These are phyloP conservation scores for Machaerirhynchus nigripectus DNA, from an alignment of 2,113 vertebrate genomes.

Conservation along the genomic window DNA sequence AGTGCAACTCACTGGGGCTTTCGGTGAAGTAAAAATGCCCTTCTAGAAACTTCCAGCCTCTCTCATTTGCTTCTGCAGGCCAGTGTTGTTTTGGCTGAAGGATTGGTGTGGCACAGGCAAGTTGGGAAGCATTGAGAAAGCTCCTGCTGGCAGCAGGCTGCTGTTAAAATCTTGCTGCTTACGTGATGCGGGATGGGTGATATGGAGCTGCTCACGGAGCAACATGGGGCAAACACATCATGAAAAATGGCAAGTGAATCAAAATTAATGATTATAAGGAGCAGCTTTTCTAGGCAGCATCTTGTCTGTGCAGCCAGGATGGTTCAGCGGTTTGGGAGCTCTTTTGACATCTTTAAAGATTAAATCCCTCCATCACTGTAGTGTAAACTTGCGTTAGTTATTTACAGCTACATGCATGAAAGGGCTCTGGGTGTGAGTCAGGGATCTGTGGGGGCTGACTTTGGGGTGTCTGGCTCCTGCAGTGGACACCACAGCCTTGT, in stretches of 20 bases:
- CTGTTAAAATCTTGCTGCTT: background rate
- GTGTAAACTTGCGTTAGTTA: slow-evolving; percentile 22
- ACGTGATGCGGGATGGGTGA: background rate
- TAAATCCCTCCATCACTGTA: background rate
- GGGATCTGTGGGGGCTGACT: background rate
- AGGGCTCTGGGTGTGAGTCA: background rate
- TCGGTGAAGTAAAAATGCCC: background rate
- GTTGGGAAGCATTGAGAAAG: background rate
- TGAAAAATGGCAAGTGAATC: background rate
- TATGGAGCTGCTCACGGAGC: background rate
- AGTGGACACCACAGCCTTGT: background rate
- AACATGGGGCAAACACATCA: background rate
- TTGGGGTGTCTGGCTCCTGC: background rate
- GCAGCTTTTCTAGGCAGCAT: background rate
- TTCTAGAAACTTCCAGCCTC: background rate
- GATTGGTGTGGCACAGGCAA: background rate
- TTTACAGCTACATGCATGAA: slow-evolving; percentile 21
- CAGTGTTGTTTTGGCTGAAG: background rate
- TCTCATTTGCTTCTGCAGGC: background rate
- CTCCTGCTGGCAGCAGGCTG: background rate
- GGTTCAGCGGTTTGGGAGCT: background rate
- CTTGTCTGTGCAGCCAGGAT: background rate
- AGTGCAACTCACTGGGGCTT: background rate
- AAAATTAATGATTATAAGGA: background rate
- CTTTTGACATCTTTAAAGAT: slow-evolving; percentile 9